Percentiles rank a stretch among this genome's conserved stretches.
phyloP scores from a whole-genome alignment of 2,113 vertebrate genomes.

The Chascanopsetta lugubris region DNA sequence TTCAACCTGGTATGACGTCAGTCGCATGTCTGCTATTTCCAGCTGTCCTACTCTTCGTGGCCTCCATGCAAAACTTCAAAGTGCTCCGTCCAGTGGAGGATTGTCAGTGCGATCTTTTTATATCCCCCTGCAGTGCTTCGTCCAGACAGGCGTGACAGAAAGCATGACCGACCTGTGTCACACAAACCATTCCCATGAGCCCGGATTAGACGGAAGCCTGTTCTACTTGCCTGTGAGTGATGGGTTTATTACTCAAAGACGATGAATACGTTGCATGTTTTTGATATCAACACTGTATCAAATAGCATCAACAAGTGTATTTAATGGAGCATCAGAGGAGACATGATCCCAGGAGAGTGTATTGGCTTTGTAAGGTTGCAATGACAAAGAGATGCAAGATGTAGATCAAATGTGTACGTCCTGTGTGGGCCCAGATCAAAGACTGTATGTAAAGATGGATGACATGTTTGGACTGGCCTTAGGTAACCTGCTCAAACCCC shows the following conservation, averaged over 20 bases:
- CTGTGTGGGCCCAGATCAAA: background rate
- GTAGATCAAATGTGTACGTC: background rate
- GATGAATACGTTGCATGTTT: background rate
- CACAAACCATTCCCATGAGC: conserved; percentile 33
- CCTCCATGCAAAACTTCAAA: conserved; percentile 35
- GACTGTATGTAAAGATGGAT: too few relatives aligned
- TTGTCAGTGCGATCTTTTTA: conserved; percentile 42
- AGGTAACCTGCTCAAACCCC: too few relatives aligned
- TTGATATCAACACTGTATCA: background rate
- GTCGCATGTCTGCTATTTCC: conserved; percentile 37
- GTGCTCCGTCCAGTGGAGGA: background rate
- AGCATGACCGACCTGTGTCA: background rate
- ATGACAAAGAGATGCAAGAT: background rate
- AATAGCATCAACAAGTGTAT: background rate
- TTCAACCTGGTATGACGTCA: conserved; percentile 86
- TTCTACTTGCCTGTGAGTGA: conserved; percentile 79
- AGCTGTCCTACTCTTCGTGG: conserved; percentile 27
- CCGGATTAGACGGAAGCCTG: conserved; percentile 11
- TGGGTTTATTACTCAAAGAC: background rate
- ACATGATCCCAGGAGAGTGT: background rate
- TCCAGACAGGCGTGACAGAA: background rate
- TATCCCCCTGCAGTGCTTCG: conserved; percentile 63
- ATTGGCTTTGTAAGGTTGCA: background rate
- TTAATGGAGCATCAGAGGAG: background rate
- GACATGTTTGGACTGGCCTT: too few relatives aligned